Percentiles rank a stretch among this genome's conserved stretches.
Evolutionary conservation across 2,797 vertebrate genomes (phyloP).

Genomic region (Sardinella longiceps): DNA sequence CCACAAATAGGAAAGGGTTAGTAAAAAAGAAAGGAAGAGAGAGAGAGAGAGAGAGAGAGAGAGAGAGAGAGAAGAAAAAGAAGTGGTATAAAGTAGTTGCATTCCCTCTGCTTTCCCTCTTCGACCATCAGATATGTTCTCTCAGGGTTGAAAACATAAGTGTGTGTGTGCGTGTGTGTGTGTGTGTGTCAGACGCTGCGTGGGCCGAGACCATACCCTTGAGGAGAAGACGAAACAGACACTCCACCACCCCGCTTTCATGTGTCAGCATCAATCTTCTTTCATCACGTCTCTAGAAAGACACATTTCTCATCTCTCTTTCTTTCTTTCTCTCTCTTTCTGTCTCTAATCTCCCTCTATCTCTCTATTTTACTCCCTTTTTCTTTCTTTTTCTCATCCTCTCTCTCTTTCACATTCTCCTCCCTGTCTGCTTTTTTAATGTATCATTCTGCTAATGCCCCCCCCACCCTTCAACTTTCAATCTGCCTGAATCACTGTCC

Average conservation of each 20-base stretch:
- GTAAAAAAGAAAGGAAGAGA: background rate
- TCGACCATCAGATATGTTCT: background rate
- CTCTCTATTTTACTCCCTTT: background rate
- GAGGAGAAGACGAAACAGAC: background rate
- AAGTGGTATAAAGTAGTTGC: background rate
- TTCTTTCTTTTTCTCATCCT: background rate
- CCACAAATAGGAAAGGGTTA: background rate
- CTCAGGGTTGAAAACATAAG: conserved; percentile 26
- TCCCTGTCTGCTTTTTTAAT: background rate
- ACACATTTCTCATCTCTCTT: background rate
- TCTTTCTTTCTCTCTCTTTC: background rate
- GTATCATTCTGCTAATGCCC: background rate
- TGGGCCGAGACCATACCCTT: conserved; percentile 3
- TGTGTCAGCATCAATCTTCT: background rate
- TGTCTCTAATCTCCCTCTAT: background rate
- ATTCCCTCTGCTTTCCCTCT: background rate
- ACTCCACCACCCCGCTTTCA: conserved; percentile 50
- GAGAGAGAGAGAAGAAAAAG: background rate
- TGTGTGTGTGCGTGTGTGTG: conserved; percentile 30
- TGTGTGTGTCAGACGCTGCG: background rate
- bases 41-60: background rate
- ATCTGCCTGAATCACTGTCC: background rate
- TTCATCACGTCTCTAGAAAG: background rate
- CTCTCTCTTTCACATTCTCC: background rate
- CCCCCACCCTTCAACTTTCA: too few species aligned